A percentile compares a stretch with the other conserved stretches of the same genome.
phyloP scores from a whole-genome alignment of 2,888 invertebrate genomes.

The Cosmorhoe ocellata region DNA sequence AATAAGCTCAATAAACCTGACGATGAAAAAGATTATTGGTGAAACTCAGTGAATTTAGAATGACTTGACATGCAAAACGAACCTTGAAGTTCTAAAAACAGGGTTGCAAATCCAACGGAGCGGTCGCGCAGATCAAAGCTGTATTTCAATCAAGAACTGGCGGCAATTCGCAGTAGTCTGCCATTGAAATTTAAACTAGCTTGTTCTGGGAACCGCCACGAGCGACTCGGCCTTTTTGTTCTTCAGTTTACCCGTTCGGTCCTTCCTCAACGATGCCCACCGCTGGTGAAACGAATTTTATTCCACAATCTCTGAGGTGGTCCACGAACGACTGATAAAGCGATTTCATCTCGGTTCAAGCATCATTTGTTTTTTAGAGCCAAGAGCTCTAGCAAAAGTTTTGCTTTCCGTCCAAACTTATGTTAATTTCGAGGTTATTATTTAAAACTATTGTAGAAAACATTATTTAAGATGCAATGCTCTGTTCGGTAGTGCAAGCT shows the following conservation, averaged over 20 bases:
- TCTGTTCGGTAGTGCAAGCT: too few species aligned
- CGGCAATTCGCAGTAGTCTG: conserved; percentile 68
- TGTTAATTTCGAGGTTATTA: too few species aligned
- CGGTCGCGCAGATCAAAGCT: conserved; percentile 58
- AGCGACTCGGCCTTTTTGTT: conserved; percentile 45
- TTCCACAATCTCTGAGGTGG: conserved; percentile 9
- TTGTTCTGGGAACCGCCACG: conserved; percentile 60
- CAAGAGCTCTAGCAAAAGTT: too few species aligned
- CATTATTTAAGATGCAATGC: too few species aligned
- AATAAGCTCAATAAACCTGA: too few species aligned
- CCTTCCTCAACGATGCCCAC: conserved; percentile 61
- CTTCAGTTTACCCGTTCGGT: conserved; percentile 36
- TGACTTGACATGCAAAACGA: conserved; percentile 34
- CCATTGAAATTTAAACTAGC: conserved; percentile 80
- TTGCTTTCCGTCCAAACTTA: too few species aligned
- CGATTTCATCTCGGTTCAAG: not conserved
- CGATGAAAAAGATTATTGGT: not conserved
- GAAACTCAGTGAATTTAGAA: too few species aligned
- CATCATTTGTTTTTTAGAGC: not conserved
- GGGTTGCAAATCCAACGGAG: conserved; percentile 8
- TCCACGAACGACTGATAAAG: conserved; percentile 22
- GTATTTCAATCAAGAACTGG: conserved; percentile 73
- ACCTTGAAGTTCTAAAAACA: conserved; percentile 1
- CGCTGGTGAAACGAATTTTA: conserved; percentile 42
- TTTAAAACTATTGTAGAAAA: too few species aligned